Conservation (phyloP, 2,797 vertebrate genomes). For the Lacerta viridis region DNA sequence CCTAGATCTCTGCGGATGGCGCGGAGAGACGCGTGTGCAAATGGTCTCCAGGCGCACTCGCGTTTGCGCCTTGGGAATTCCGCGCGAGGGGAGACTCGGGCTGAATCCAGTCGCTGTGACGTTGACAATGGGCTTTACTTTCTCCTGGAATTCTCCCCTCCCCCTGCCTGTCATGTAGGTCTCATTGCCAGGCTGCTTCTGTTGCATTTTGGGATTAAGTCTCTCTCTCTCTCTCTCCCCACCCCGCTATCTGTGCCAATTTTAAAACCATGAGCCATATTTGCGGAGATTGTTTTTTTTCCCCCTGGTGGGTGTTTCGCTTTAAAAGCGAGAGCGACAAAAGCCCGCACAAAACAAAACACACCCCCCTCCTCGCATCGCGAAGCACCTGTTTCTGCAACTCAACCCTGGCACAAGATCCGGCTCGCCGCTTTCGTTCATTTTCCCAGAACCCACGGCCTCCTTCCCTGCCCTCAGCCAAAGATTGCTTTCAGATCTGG, state of each 20-base stretch:
- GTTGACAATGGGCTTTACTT: background rate
- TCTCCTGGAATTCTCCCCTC: background rate
- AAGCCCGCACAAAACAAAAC: background rate
- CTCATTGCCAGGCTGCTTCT: conserved; percentile 24
- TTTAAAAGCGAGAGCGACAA: background rate
- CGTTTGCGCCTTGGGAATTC: background rate
- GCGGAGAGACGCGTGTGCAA: background rate
- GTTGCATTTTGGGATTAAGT: background rate
- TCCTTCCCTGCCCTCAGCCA: background rate
- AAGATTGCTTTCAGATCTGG: too few relatives aligned
- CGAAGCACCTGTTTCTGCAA: conserved; percentile 70
- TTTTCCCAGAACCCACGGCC: background rate
- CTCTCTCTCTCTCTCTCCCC: background rate
- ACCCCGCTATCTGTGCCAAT: background rate
- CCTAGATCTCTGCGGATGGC: conserved; percentile 24
- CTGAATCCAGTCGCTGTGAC: background rate
- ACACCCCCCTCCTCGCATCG: background rate
- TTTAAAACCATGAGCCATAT: background rate
- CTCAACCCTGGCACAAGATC: conserved; percentile 47
- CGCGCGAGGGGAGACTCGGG: background rate
- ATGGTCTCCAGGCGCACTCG: accelerated
- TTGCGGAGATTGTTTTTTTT: background rate
- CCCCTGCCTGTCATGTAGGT: background rate
- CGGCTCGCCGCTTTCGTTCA: background rate
- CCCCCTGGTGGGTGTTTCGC: conserved; percentile 27